Evolutionary conservation across 1,140 invertebrate genomes (phyloP).

Genomic region (Heliconius eleuchia): DNA sequence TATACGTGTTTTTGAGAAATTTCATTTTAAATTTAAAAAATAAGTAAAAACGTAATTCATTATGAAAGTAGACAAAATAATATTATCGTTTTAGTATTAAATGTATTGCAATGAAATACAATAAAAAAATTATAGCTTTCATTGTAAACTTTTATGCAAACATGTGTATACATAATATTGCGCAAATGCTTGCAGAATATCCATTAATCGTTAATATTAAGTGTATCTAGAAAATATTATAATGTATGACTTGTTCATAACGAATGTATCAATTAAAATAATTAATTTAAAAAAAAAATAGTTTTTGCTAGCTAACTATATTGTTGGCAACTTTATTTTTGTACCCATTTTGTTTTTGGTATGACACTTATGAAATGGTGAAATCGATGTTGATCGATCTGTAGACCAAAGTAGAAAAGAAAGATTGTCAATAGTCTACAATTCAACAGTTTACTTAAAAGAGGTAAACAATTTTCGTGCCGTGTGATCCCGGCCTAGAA

Average conservation of each 20-base stretch:
- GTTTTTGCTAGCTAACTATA: no score
- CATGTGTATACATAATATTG: neutral
- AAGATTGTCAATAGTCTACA: no score
- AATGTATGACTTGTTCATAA: neutral
- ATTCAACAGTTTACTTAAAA: no score
- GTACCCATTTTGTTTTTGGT: no score
- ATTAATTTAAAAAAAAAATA: neutral
- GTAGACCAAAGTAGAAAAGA: no score
- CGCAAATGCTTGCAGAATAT: neutral
- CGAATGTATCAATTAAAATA: neutral
- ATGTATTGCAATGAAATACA: neutral
- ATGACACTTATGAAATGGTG: no score
- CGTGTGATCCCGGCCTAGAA: no score
- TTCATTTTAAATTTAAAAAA: neutral
- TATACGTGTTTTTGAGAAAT: neutral
- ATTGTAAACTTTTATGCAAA: neutral
- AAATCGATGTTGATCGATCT: no score
- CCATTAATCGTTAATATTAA: conserved; percentile 4
- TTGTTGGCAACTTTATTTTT: no score
- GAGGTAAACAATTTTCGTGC: no score
- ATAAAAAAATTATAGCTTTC: neutral
- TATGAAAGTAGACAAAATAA: neutral
- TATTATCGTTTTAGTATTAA: neutral
- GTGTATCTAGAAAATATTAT: neutral
- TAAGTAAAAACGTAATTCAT: neutral